Conservation (phyloP, 2,797 vertebrate species). For the Hemibagrus guttatus region DNA sequence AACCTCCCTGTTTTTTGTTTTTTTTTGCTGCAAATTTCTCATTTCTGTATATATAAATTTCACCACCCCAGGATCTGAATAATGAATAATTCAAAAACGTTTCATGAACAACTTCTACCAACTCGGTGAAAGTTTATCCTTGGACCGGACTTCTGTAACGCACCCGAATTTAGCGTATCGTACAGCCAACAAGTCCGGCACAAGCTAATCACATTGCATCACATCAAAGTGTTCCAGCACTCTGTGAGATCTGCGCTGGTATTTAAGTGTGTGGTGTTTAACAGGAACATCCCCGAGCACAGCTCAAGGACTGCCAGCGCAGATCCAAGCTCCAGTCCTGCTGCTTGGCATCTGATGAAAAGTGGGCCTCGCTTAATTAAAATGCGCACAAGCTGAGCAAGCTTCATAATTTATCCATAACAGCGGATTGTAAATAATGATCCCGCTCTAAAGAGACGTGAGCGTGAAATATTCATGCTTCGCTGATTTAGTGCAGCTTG, state of each 20-base stretch:
- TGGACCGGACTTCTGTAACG: background rate
- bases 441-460: conserved; percentile 66
- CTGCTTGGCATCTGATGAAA: conserved; percentile 76
- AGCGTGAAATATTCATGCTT: conserved; percentile 71
- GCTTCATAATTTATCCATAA: conserved; percentile 76
- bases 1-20: background rate
- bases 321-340: conserved; percentile 52
- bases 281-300: conserved; percentile 47
- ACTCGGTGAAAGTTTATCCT: background rate
- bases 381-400: conserved; percentile 72
- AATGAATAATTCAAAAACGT: background rate
- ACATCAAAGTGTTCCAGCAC: conserved; percentile 37
- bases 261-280: conserved; percentile 38
- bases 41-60: background rate
- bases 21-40: background rate
- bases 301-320: conserved; percentile 45
- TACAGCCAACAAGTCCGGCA: conserved; percentile 18
- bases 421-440: conserved; percentile 73
- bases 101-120: background rate
- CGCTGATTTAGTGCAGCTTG: conserved; percentile 73
- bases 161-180: background rate
- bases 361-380: conserved; percentile 73
- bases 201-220: conserved; percentile 57
- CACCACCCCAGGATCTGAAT: background rate
- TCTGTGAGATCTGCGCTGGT: conserved; percentile 50